Conservation (phyloP, 2,797 vertebrate genomes). For the Nyctibius grandis region DNA sequence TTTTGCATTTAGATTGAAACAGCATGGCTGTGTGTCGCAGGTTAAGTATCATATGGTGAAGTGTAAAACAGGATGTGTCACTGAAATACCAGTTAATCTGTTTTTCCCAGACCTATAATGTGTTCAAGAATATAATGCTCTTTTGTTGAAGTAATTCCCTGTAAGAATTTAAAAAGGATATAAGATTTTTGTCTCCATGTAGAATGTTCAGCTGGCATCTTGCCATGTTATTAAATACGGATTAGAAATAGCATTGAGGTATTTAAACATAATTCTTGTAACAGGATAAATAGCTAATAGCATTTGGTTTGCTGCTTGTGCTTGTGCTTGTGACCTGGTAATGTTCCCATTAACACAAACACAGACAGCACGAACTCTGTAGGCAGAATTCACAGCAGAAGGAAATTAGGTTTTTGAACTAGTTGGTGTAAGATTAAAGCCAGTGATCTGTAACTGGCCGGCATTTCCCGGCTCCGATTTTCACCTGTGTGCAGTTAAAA, state of each 20-base stretch:
- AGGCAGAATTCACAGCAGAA: background rate
- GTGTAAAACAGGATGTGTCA: slow-evolving; percentile 5
- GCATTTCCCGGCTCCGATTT: background rate
- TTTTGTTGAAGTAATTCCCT: slow-evolving; percentile 72
- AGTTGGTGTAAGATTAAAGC: background rate
- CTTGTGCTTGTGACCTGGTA: slow-evolving; percentile 16
- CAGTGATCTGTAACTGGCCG: background rate
- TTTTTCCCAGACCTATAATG: slow-evolving; percentile 38
- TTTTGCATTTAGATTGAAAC: background rate
- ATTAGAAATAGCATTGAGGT: slow-evolving; percentile 68
- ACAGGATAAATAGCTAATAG: slow-evolving; percentile 46
- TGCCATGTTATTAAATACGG: slow-evolving; percentile 70
- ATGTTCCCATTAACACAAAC: background rate
- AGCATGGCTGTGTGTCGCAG: background rate
- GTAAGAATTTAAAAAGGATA: slow-evolving; percentile 63
- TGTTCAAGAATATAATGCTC: slow-evolving; percentile 51
- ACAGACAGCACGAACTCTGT: background rate
- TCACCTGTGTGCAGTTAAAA: background rate
- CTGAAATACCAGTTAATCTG: slow-evolving; percentile 29
- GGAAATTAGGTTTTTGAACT: background rate
- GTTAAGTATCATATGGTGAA: background rate
- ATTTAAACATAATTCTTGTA: slow-evolving; percentile 51
- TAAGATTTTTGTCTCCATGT: slow-evolving; percentile 53
- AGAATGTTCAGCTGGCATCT: slow-evolving; percentile 56
- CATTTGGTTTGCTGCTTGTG: slow-evolving; percentile 34